Base-by-base conservation (phyloP, 2,888 invertebrate genomes). In the Coenonympha glycerion region DNA sequence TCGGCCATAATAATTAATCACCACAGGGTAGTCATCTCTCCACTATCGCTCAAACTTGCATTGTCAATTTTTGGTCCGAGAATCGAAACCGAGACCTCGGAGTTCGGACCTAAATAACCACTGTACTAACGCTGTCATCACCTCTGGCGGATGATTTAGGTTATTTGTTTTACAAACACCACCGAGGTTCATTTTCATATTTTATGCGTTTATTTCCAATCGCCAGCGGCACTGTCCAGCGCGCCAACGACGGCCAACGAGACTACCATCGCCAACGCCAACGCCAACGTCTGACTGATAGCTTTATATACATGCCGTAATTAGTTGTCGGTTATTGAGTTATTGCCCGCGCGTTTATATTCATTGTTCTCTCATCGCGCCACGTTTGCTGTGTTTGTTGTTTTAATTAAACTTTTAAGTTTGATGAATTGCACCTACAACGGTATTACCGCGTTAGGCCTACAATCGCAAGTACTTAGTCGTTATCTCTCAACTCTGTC, bases 121-220 rank as follows among this genome's bases (percentile, higher is more conserved):
- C n/a, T n/a, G n/a, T n/a, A n/a, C n/a, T n/a, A n/a, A n/a, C n/a
- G n/a, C n/a, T n/a, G n/a, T n/a, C n/a, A n/a, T n/a, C n/a, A n/a
- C n/a, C n/a, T n/a, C n/a, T n/a, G n/a, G n/a, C n/a, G n/a, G n/a
- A n/a, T n/a, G n/a, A n/a, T n/a, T n/a, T n/a, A n/a, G n/a, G n/a
- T n/a, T n/a, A n/a, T 70, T 69, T 70, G 69, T 68, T 71, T 71
- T 67, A 67, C 65, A 65, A 61, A 64, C 64, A 64, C 59, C 60
- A 56, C 52, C 63, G 70, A 77, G 76, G 79, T 78, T 75, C 75
- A 78, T 79, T 71, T 67, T 71, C 64, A 71, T 70, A 72, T 80
- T 79, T 80, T 79, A 71, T 69, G 61, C 64, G 62, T 67, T 74
- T 75, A 74, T 75, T 77, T n/a, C n/a, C n/a, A n/a, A 75, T 80